These are phyloP conservation scores for Epinephelus coioides DNA, from an alignment of 2,797 vertebrate genomes.

Conservation along the genomic window DNA sequence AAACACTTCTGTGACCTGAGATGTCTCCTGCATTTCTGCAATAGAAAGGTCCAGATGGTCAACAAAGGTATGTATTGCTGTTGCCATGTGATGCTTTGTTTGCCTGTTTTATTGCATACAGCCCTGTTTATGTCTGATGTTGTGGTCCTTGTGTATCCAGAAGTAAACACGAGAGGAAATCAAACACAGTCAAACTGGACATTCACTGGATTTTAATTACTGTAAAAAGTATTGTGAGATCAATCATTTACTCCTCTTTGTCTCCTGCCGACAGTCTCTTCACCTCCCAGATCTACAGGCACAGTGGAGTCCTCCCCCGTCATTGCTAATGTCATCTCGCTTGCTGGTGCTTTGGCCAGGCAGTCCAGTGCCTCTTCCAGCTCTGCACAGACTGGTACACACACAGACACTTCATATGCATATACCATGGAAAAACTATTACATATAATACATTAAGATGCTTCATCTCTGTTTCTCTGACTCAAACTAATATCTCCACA, in stretches of 20 bases:
- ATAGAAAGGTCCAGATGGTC: slow-evolving; percentile 63
- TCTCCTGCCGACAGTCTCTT: slow-evolving; percentile 30
- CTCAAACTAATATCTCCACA: slow-evolving; percentile 58
- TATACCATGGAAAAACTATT: too few relatives aligned
- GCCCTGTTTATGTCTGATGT: not conserved
- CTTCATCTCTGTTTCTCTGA: slow-evolving; percentile 3
- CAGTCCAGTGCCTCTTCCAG: slow-evolving; percentile 83
- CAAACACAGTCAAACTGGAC: not conserved
- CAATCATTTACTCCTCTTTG: not conserved
- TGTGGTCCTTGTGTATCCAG: too few relatives aligned
- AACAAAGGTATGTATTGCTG: slow-evolving; percentile 15
- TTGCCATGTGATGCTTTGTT: not conserved
- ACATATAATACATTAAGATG: not conserved
- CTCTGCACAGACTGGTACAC: slow-evolving; percentile 87
- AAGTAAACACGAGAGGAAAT: too few relatives aligned
- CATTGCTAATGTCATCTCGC: slow-evolving; percentile 92
- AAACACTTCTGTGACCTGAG: slow-evolving; percentile 94
- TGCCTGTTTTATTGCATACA: not conserved
- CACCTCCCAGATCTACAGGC: slow-evolving; percentile 19
- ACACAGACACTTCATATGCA: not conserved
- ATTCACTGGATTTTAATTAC: not conserved
- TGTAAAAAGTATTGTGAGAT: not conserved
- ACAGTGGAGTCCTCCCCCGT: slow-evolving; percentile 88
- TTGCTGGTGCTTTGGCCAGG: slow-evolving; percentile 87
- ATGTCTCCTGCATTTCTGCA: slow-evolving; percentile 93